Percentiles rank a stretch among this genome's conserved stretches.
Evolutionary conservation across 2,797 vertebrate genomes (phyloP).

Genomic region (Karalla daura): DNA sequence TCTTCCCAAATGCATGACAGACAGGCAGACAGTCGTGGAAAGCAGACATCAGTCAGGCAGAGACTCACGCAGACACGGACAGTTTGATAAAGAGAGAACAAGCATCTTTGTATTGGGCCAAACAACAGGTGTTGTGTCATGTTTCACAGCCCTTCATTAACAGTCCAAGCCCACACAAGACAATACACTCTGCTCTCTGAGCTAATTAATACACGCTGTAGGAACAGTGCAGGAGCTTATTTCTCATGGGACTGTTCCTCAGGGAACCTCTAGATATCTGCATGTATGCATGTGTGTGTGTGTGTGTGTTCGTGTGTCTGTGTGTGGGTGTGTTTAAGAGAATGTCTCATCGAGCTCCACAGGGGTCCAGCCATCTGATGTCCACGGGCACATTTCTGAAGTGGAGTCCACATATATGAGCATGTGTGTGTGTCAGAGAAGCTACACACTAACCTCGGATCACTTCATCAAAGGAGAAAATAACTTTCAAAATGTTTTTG

Average conservation of each 20-base stretch:
- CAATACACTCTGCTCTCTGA: conserved; percentile 58
- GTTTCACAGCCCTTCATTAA: conserved; percentile 68
- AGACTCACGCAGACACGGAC: conserved; percentile 23
- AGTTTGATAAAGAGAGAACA: conserved; percentile 44
- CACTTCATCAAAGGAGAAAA: too few species aligned
- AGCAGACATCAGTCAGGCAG: conserved; percentile 22
- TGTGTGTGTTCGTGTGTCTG: conserved; percentile 7
- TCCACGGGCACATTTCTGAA: conserved; percentile 12
- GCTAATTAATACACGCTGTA: conserved; percentile 67
- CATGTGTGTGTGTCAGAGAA: neutral
- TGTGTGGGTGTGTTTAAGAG: neutral
- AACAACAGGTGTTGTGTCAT: conserved; percentile 77
- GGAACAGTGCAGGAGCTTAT: conserved; percentile 38
- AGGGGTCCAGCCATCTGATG: conserved; percentile 16
- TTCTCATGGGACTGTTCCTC: conserved; percentile 60
- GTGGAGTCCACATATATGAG: neutral
- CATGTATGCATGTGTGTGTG: conserved; percentile 8
- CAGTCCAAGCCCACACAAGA: conserved; percentile 57
- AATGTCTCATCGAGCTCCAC: conserved; percentile 6
- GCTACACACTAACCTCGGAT: neutral
- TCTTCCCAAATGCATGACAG: conserved; percentile 1
- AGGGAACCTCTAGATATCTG: conserved; percentile 31
- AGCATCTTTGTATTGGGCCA: conserved; percentile 65
- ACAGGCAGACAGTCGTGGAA: neutral
- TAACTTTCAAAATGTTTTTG: neutral